Percentiles rank a stretch among this genome's conserved stretches.
Conservation (phyloP, 2,113 vertebrate genomes). For the Turdus rufiventris region DNA sequence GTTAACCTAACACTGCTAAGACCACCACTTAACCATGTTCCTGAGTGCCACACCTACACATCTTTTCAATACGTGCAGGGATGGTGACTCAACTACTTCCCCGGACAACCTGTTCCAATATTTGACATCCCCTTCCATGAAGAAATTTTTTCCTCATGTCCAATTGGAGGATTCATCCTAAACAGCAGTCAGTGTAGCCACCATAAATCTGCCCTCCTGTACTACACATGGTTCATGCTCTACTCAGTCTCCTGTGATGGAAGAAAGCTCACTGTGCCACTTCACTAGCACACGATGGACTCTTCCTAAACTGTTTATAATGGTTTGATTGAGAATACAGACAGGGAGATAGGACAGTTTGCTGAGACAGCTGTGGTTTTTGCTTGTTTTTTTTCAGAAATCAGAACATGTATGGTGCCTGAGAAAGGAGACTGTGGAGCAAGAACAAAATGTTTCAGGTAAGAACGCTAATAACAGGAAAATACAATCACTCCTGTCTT, state of each 20-base stretch:
- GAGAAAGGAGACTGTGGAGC: neutral
- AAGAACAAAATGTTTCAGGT: neutral
- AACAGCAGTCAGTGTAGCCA: neutral
- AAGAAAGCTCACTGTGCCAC: neutral
- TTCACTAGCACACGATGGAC: neutral
- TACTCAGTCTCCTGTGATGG: neutral
- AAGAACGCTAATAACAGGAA: neutral
- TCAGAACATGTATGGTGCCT: neutral
- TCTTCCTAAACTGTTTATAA: neutral
- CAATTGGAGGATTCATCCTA: neutral
- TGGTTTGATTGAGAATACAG: neutral
- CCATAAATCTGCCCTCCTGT: neutral
- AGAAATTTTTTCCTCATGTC: neutral
- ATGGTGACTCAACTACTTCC: neutral
- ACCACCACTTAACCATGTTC: neutral
- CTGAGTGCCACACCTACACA: no score
- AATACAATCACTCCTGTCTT: neutral
- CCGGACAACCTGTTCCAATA: neutral
- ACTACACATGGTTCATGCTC: accelerated
- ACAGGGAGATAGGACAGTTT: neutral
- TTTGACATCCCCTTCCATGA: neutral
- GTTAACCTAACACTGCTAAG: neutral
- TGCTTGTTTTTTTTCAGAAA: neutral
- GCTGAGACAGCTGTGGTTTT: neutral
- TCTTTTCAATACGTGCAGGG: neutral